Percentiles rank a stretch among this genome's conserved stretches.
These are phyloP conservation scores for Drosophila kambysellisi DNA, from an alignment of 2,888 invertebrate genomes.

Conservation along the genomic window DNA sequence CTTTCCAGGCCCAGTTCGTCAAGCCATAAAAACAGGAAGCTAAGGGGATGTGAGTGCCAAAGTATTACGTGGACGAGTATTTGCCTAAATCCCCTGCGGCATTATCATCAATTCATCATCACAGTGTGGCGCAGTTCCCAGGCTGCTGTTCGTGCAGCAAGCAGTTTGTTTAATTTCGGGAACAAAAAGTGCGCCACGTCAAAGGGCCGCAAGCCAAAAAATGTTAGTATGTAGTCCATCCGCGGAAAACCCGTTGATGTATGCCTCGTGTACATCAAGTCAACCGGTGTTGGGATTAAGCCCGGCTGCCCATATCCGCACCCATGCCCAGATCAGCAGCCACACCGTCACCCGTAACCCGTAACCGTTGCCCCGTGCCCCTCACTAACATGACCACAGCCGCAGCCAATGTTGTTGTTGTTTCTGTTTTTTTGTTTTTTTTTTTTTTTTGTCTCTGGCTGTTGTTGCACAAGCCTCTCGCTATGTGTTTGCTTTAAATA, in stretches of 20 bases:
- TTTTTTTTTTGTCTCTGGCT: conserved; percentile 26
- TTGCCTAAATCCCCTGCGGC: conserved; percentile 66
- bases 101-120: conserved; percentile 81
- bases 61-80: conserved; percentile 40
- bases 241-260: conserved; percentile 33
- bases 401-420: conserved; percentile 13
- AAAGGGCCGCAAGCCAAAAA: conserved; percentile 50
- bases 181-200: conserved; percentile 55
- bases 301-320: conserved; percentile 3
- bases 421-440: conserved; percentile 12
- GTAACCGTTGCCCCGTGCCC: conserved; percentile 6
- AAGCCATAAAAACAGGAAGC: conserved; percentile 30
- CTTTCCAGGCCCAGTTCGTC: conserved; percentile 69
- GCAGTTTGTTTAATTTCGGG: conserved; percentile 73
- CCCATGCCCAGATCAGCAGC: conserved; percentile 20
- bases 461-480: conserved; percentile 30
- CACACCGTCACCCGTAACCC: conserved; percentile 31
- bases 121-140: conserved; percentile 48
- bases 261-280: conserved; percentile 49
- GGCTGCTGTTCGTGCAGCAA: conserved; percentile 4
- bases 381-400: conserved; percentile 36
- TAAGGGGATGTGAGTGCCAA: not conserved
- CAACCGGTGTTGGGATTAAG: conserved; percentile 39
- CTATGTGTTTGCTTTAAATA: conserved; percentile 51
- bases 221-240: conserved; percentile 8